Conservation (phyloP, 2,888 invertebrate genomes). For the Epistrophe eligans region DNA sequence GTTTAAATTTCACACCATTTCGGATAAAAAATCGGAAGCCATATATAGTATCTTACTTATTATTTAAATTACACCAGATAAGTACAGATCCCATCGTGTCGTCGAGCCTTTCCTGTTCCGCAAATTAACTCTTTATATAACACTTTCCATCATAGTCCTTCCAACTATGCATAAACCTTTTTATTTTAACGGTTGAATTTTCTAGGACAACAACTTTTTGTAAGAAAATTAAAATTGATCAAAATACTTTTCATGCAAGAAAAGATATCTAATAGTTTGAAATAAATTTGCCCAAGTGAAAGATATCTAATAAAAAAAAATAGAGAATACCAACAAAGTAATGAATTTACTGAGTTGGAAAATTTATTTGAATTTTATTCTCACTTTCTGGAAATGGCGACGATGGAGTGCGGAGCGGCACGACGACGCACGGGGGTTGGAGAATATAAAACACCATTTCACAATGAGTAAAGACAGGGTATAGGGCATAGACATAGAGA, state of each 20-base stretch:
- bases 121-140: not conserved
- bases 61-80: constrained; percentile 8
- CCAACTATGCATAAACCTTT: not conserved
- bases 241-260: constrained; percentile 12
- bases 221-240: constrained; percentile 13
- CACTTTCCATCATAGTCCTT: not conserved
- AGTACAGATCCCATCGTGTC: not conserved
- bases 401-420: too few species aligned
- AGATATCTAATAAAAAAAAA: not conserved
- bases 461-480: not conserved
- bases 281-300: constrained; percentile 13
- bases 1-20: not conserved
- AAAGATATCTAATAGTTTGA: constrained; percentile 22
- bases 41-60: not conserved
- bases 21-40: not conserved
- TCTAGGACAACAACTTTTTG: not conserved
- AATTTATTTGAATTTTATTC: constrained; percentile 43
- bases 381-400: not conserved
- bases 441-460: not conserved
- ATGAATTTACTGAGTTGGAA: constrained; percentile 15
- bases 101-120: not conserved
- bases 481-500: not conserved
- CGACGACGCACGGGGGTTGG: too few species aligned
- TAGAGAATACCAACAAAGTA: not conserved
- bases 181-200: not conserved